Base-by-base conservation (phyloP, 1,140 invertebrate species). In the Bombus confusus region DNA sequence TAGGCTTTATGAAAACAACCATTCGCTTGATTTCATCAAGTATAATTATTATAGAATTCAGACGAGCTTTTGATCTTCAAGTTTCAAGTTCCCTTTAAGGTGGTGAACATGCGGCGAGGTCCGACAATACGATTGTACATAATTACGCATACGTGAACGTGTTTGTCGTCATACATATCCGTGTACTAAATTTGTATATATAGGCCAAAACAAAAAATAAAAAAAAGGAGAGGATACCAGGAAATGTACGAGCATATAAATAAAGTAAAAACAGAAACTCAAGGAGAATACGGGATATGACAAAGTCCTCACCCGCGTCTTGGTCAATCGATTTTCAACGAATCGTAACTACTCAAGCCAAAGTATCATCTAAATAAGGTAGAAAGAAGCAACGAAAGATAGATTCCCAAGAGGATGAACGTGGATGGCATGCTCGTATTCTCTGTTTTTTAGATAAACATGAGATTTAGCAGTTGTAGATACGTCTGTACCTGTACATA, bases 121-220 rank as follows among this genome's bases (percentile, higher is more conserved):
- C 88, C 79, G 88, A 90, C 88, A 90, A 90, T 90, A 87, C 88
- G 72, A 66, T 88, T 90, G 88, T 90, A 90, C 4, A 89, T 90
- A 84, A 39, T 74, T 69, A 75, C 59, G 52, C 43, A 79, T 64
- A 75, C 66, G 72, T 80, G 79, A 57, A 75, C 83, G 83, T 88
- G 86, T 91, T 83, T 92, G 83, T 90, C 87, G 83, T 91, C 91
- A 92, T 89, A 93, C 93, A 93, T 93, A 93, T 93, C 93, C 85
- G 84, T 92, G 89, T 91, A 85, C 84, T 80, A 91, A 75, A 57
- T 87, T 72, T 92, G 92, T 93, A 93, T 72, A 93, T 93, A 93
- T 80, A 86, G 74, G 1, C 4, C n/a, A n/a, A n/a, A n/a, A n/a
- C n/a, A n/a, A 52, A n/a, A n/a, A 68, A n/a, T 5, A 1, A 5